These are phyloP conservation scores for Machaerirhynchus nigripectus DNA, from an alignment of 2,113 vertebrate species.

Conservation along the genomic window DNA sequence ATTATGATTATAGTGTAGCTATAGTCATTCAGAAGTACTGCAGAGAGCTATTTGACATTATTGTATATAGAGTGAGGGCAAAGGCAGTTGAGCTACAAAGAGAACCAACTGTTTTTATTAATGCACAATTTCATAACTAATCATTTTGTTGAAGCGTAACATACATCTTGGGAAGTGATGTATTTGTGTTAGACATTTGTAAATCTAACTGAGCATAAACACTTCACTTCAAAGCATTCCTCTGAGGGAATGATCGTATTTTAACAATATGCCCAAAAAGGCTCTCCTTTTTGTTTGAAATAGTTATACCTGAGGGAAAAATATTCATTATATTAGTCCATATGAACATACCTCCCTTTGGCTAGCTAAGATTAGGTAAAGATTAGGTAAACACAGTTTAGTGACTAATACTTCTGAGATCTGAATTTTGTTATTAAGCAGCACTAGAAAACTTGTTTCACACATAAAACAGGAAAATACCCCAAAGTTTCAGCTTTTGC, in stretches of 20 bases:
- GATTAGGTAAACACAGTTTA: neutral
- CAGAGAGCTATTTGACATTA: conserved; percentile 37
- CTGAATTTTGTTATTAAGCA: neutral
- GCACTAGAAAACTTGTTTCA: neutral
- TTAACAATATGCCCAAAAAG: neutral
- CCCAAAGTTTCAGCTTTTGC: neutral
- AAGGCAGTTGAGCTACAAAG: conserved; percentile 45
- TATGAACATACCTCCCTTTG: neutral
- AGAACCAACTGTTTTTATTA: conserved; percentile 56
- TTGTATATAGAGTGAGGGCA: conserved; percentile 46
- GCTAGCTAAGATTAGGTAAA: too few species aligned
- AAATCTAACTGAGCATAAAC: conserved; percentile 50
- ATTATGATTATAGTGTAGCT: conserved; percentile 15
- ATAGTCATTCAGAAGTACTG: conserved; percentile 4
- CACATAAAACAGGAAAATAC: neutral
- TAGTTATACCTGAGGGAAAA: neutral
- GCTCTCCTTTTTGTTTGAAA: neutral
- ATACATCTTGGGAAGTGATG: conserved; percentile 25
- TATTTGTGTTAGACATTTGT: conserved; percentile 52
- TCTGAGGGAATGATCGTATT: neutral
- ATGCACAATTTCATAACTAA: conserved; percentile 59
- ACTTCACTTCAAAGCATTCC: conserved; percentile 62
- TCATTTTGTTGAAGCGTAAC: neutral
- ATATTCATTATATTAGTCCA: neutral
- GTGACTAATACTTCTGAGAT: neutral